phyloP scores from a whole-genome alignment of 2,888 invertebrate genomes.

The Cryptocheilus praepositus region DNA sequence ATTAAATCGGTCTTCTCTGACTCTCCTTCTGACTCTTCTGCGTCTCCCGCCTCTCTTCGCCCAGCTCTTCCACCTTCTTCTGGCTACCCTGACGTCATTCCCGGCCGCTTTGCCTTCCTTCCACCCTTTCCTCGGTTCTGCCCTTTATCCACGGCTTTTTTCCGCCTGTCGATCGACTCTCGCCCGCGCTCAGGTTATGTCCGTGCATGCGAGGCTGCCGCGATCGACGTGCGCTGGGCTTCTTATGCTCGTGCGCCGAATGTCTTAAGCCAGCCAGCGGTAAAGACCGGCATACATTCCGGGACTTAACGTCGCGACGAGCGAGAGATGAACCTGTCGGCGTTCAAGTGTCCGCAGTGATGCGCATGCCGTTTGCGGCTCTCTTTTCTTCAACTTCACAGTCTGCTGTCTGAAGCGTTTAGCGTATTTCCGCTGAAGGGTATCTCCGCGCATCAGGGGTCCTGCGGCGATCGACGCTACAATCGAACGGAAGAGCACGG shows the following conservation, averaged over 20 bases:
- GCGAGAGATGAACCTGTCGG: constrained; percentile 46
- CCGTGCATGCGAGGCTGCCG: neutral
- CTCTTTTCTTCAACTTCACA: constrained; percentile 17
- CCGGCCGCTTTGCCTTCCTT: constrained; percentile 18
- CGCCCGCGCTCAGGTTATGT: constrained; percentile 3
- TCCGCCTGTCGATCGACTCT: neutral
- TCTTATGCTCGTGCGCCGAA: constrained; percentile 20
- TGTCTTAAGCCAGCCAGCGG: constrained; percentile 40
- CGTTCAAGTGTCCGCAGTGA: constrained; percentile 38
- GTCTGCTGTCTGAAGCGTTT: no score
- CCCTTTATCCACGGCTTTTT: constrained; percentile 15
- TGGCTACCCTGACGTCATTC: constrained; percentile 17
- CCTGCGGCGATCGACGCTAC: no score
- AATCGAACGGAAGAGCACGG: no score
- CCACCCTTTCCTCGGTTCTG: constrained; percentile 12
- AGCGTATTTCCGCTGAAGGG: no score
- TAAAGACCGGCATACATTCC: constrained; percentile 27
- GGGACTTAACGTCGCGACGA: constrained; percentile 47
- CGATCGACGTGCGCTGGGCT: no score
- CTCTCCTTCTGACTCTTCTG: constrained; percentile 35
- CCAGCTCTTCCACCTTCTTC: constrained; percentile 13
- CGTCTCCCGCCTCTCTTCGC: constrained; percentile 17
- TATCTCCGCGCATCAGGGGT: constrained; percentile 46
- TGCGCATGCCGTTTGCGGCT: constrained; percentile 11
- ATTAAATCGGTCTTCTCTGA: constrained; percentile 71